Base-by-base conservation (phyloP, 2,797 vertebrate species). In the Chelidonichthys spinosus region DNA sequence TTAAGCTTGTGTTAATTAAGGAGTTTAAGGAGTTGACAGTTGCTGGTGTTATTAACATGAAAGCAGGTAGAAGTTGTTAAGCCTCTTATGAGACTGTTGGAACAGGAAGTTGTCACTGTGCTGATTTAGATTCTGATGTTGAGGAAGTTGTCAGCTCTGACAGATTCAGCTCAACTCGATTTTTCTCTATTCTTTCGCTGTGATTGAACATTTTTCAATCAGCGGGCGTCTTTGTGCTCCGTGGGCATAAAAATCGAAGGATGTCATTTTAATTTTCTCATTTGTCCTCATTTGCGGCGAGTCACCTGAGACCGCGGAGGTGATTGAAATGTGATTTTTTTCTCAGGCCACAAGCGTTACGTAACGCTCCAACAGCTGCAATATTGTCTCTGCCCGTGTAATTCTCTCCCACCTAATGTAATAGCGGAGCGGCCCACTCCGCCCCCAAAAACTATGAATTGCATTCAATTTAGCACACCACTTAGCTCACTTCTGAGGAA, bases 381-480 rank as follows among this genome's bases (percentile, higher is more conserved):
- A 83, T 85, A 88, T 92, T 90, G 89, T 92, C 82, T 79, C 87
- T 82, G 85, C 84, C 81, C 85, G 68, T 91, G 90, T 90, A 87
- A 90, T 89, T 90, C 86, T 83, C 78, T 81, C 78, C 77, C 72
- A 73, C 74, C 79, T 88, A 86, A 90, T 90, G 85, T 87, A 86
- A 91, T 85, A 85, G 86, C 73, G 60, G 73, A 74, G 66, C 53
- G 13, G 61, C 85, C 75, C 82, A 25, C 25, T 25, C 75, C 9
- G 13, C 85, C 82, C 63, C 81, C 61, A 84, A 90, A 85, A 92
- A 88, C 72, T 78, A 83, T 86, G 88, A 92, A 92, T 87, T 74
- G 87, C 83, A 75, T 92, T 92, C 87, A 87, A 89, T 93, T 93
- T 92, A 90, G 91, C 91, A 90, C 90, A 91, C 84, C 86, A 90